Evolutionary conservation across 2,113 vertebrate genomes (phyloP).

Genomic region (Gymnogyps californianus): DNA sequence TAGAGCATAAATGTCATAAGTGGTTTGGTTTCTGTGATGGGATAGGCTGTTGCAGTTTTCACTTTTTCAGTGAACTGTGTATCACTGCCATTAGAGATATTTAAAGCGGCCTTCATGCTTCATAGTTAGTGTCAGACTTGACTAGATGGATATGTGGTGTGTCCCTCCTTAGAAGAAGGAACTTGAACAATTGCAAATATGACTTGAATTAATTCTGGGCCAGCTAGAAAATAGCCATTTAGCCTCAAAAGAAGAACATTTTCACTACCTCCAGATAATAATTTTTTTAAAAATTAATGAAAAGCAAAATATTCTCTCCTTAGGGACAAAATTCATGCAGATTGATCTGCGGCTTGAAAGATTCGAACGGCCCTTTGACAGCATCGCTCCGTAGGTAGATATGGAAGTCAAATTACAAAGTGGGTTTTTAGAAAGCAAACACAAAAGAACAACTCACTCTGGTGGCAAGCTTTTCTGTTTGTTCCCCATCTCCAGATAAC

Average conservation of each 20-base stretch:
- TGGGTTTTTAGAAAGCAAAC: constrained; percentile 13
- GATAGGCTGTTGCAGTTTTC: not conserved
- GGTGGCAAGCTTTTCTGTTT: not conserved
- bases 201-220: not conserved
- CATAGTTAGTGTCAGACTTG: not conserved
- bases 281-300: constrained; percentile 17
- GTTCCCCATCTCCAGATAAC: constrained; percentile 25
- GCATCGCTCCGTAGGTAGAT: not conserved
- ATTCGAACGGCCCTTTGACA: not conserved
- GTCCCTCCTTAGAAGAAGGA: not conserved
- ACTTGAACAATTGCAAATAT: not conserved
- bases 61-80: not conserved
- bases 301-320: not conserved
- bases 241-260: not conserved
- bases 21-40: not conserved
- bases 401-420: not conserved
- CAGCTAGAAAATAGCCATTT: not conserved
- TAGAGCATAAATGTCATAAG: not conserved
- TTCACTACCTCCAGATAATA: not conserved
- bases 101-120: not conserved
- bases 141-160: not conserved
- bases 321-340: not conserved
- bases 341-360: not conserved
- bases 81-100: not conserved
- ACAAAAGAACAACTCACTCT: not conserved